A percentile compares a stretch with the other conserved stretches of the same genome.
Conservation (phyloP, 1,140 invertebrate species). For the Drosophila ercepeae region DNA sequence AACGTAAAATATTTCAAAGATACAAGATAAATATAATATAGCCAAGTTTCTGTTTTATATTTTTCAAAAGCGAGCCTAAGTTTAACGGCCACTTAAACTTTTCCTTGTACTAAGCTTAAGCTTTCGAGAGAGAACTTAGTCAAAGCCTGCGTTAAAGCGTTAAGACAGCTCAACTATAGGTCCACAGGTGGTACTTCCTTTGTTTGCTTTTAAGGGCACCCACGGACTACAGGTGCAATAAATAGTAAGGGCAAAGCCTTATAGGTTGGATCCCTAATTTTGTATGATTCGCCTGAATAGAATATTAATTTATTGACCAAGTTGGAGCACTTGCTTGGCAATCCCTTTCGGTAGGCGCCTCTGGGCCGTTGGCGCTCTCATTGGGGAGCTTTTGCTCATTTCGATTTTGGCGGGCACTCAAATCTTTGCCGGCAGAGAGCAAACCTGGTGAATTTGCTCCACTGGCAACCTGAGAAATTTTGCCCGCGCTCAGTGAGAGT, state of each 20-base stretch:
- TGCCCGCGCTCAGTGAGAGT: slow-evolving; percentile 37
- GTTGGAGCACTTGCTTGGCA: not conserved
- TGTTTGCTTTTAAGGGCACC: not conserved
- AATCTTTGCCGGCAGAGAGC: slow-evolving; percentile 59
- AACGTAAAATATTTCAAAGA: too few relatives aligned
- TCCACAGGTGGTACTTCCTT: slow-evolving; percentile 61
- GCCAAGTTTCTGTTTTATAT: not conserved
- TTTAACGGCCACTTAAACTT: not conserved
- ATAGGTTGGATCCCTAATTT: not conserved
- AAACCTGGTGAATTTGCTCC: slow-evolving; percentile 10
- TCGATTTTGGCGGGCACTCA: slow-evolving; percentile 70
- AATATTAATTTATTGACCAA: slow-evolving; percentile 9
- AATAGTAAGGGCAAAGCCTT: not conserved
- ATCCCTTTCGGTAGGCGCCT: slow-evolving; percentile 27
- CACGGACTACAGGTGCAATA: not conserved
- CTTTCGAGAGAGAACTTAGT: slow-evolving; percentile 30
- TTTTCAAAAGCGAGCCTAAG: slow-evolving; percentile 14
- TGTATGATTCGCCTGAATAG: not conserved
- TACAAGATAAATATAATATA: too few relatives aligned
- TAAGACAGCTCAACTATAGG: not conserved
- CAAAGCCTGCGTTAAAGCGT: not conserved
- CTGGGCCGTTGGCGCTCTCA: slow-evolving; percentile 22
- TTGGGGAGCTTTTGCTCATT: slow-evolving; percentile 32
- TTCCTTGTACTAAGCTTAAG: not conserved
- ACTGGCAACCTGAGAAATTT: not conserved